A percentile compares a stretch with the other conserved stretches of the same genome.
phyloP scores from a whole-genome alignment of 2,113 vertebrate species.

The Cygnus buccinator region DNA sequence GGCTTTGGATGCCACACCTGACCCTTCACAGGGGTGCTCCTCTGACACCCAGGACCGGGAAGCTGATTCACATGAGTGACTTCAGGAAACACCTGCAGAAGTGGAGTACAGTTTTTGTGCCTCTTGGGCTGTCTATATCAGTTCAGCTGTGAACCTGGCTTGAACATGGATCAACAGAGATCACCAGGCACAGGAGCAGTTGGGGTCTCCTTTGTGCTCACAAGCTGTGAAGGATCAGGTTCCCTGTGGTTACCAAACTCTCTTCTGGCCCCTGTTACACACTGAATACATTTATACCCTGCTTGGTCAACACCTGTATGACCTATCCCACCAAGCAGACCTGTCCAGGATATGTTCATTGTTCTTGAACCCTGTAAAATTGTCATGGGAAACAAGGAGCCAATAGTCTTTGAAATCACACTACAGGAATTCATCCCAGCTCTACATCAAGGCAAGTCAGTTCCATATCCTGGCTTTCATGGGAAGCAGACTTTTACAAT shows the following conservation, averaged over 20 bases:
- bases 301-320: not conserved
- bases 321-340: not conserved
- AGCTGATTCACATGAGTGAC: fast-evolving
- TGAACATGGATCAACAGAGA: not conserved
- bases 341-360: not conserved
- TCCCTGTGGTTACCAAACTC: not conserved
- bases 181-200: not conserved
- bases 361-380: not conserved
- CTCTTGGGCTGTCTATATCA: not conserved
- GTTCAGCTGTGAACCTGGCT: not conserved
- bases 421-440: not conserved
- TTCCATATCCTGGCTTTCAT: not conserved
- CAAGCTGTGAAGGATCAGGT: not conserved
- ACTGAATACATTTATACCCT: not conserved
- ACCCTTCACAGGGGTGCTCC: fast-evolving
- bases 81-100: not conserved
- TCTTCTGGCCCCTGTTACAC: not conserved
- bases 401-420: not conserved
- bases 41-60: not conserved
- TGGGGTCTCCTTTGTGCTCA: not conserved
- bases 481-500: not conserved
- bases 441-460: not conserved
- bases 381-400: not conserved
- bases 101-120: not conserved
- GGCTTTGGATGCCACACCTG: not conserved